Percentiles rank a stretch among this genome's conserved stretches.
Evolutionary conservation across 2,888 invertebrate genomes (phyloP).

Genomic region (Liposcelis brunnea): DNA sequence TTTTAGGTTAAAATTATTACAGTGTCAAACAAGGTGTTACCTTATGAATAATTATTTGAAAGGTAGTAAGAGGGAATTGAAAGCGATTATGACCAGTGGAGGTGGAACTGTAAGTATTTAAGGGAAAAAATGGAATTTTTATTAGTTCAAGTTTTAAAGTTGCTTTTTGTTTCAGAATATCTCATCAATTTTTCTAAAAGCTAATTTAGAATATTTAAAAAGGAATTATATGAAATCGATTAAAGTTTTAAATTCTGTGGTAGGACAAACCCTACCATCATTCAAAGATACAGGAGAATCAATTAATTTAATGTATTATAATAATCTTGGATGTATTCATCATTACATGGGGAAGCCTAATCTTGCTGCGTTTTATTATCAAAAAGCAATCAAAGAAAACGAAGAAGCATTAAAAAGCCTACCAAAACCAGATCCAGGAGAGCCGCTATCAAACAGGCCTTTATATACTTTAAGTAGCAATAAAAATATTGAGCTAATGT

Average conservation of each 20-base stretch:
- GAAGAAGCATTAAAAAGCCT: slow-evolving; percentile 22
- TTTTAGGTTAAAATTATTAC: slow-evolving; percentile 33
- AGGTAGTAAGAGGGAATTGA: slow-evolving; percentile 30
- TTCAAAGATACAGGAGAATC: slow-evolving; percentile 40
- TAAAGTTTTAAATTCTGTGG: slow-evolving; percentile 34
- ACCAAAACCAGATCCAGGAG: slow-evolving; percentile 17
- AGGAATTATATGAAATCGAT: slow-evolving; percentile 44
- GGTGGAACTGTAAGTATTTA: slow-evolving; percentile 26
- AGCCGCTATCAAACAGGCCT: slow-evolving; percentile 31
- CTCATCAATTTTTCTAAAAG: slow-evolving; percentile 38
- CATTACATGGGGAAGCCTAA: slow-evolving; percentile 65
- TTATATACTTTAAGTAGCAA: slow-evolving; percentile 43
- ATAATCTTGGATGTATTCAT: slow-evolving; percentile 68
- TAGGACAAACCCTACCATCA: slow-evolving; percentile 18
- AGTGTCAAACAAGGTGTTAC: slow-evolving; percentile 42
- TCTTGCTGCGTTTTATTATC: slow-evolving; percentile 61
- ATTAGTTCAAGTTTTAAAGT: slow-evolving; percentile 1
- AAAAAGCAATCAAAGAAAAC: slow-evolving; percentile 61
- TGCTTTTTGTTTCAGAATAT: slow-evolving; percentile 25
- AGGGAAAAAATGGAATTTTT: not conserved
- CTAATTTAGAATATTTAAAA: slow-evolving; percentile 43
- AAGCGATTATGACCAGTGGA: slow-evolving; percentile 27
- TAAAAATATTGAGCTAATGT: slow-evolving; percentile 47
- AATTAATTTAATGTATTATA: slow-evolving; percentile 47
- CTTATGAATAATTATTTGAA: slow-evolving; percentile 35